Base-by-base conservation (phyloP, 2,888 invertebrate genomes). In the Syrista parreyssii region DNA sequence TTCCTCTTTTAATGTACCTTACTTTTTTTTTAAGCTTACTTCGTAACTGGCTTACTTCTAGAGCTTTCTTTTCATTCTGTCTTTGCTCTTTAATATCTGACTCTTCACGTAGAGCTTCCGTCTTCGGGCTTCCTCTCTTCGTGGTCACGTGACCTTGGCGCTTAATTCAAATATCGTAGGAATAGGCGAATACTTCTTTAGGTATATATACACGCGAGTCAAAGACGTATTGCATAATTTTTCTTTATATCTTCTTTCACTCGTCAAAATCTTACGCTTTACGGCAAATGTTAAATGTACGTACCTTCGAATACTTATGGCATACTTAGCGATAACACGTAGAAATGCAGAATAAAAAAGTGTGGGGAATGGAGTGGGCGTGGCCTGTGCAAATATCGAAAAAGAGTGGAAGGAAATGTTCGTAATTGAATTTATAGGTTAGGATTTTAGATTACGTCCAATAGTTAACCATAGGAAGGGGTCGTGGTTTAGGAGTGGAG, bases 331-430 rank as follows among this genome's bases (percentile, higher is more conserved):
- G 87, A 84, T 89, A 84, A 88, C 87, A 89, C 86, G 89, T 89
- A 89, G 88, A 89, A 89, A 89, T 87, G 87, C 84, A 87, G 85
- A 88, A 85, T 89, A 86, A 88, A 88, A 88, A 89, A 89, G 84
- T 32, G 71, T 30, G 71, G 71, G 30, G 71, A 9, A 32, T 9
- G 71, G 71, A 32, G 9, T 6, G 40, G 40, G 4, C 15, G 40
- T 40, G 40, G 15, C 1, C 12, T 40, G 40, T 40, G 40, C 40
- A 40, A 12, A 40, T 40, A 40, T 40, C 40, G 40, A 40, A 40
- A 40, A 40, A 40, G 40, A 40, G 15, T 40, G 40, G 15, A 40
- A 15, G 40, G 40, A 40, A 12, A 4, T 40, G 40, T 40, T 15
- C 15, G 15, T 40, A 40, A 40, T 15, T 15, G 40, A 40, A 15